Conservation (phyloP, 2,113 vertebrate genomes). For the Struthio camelus region DNA sequence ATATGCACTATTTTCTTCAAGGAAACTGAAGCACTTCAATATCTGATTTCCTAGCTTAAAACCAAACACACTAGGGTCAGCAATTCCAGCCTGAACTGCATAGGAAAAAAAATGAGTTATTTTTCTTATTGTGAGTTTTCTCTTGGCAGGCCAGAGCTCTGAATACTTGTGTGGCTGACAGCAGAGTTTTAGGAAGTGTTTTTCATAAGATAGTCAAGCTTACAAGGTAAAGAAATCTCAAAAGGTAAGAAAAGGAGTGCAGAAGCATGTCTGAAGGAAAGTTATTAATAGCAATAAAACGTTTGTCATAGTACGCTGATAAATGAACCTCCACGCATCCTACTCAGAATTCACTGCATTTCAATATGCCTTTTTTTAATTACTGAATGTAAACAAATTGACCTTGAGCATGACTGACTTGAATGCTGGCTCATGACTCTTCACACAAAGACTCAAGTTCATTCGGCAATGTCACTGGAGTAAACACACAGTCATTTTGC, state of each 20-base stretch:
- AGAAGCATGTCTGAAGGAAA: constrained; percentile 48
- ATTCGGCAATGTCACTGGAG: background rate
- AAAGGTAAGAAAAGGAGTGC: constrained; percentile 1
- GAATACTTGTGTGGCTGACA: background rate
- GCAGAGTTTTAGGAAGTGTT: background rate
- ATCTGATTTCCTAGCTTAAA: background rate
- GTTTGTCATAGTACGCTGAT: constrained; percentile 57
- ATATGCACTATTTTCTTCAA: too few relatives aligned
- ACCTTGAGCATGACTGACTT: constrained; percentile 52
- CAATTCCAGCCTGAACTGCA: background rate
- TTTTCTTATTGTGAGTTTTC: background rate
- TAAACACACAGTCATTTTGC: background rate
- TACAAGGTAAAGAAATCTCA: background rate
- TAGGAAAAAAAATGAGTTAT: background rate
- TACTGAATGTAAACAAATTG: constrained; percentile 53
- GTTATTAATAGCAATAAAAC: constrained; percentile 57
- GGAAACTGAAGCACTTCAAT: background rate
- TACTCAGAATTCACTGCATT: constrained; percentile 50
- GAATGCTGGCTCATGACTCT: constrained; percentile 41
- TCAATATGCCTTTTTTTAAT: constrained; percentile 66
- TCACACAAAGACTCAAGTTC: constrained; percentile 10
- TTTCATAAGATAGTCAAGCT: background rate
- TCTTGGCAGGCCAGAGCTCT: background rate
- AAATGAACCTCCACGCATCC: constrained; percentile 60
- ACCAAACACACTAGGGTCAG: background rate